Percentiles rank a stretch among this genome's conserved stretches.
These are phyloP conservation scores for Sternotherus odoratus DNA, from an alignment of 2,797 vertebrate genomes.

Conservation along the genomic window DNA sequence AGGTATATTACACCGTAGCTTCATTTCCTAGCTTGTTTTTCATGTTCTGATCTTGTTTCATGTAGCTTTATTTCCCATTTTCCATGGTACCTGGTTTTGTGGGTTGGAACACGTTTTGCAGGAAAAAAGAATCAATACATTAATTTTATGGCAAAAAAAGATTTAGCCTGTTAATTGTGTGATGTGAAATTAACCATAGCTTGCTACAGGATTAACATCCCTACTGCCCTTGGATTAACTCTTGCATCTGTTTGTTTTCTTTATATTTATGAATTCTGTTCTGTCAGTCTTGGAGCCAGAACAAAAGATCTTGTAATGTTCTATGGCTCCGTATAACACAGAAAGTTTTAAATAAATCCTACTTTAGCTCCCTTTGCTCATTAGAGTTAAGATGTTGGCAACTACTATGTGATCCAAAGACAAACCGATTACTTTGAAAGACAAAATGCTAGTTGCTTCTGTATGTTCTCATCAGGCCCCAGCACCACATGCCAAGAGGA, in stretches of 20 bases:
- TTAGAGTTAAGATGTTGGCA: constrained; percentile 81
- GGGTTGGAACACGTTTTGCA: constrained; percentile 39
- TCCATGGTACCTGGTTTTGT: constrained; percentile 63
- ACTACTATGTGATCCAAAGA: constrained; percentile 72
- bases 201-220: constrained; percentile 14
- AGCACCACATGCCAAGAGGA: constrained; percentile 98
- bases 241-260: constrained; percentile 28
- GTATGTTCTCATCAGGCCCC: constrained; percentile 86
- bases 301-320: not conserved
- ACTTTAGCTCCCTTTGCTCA: constrained; percentile 51
- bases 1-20: not conserved
- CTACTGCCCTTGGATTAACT: constrained; percentile 34
- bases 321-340: constrained; percentile 17
- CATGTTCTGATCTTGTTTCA: constrained; percentile 55
- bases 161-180: constrained; percentile 46
- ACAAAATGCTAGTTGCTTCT: constrained; percentile 63
- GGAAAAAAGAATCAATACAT: constrained; percentile 53
- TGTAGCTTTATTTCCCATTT: constrained; percentile 65
- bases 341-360: constrained; percentile 14
- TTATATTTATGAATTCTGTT: constrained; percentile 7
- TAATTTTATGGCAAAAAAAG: constrained; percentile 36
- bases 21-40: constrained; percentile 55
- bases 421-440: constrained; percentile 2
- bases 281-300: not conserved
- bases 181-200: constrained; percentile 18